Evolutionary conservation across 1,140 invertebrate species (phyloP).

Genomic region (Drosophila pachea): DNA sequence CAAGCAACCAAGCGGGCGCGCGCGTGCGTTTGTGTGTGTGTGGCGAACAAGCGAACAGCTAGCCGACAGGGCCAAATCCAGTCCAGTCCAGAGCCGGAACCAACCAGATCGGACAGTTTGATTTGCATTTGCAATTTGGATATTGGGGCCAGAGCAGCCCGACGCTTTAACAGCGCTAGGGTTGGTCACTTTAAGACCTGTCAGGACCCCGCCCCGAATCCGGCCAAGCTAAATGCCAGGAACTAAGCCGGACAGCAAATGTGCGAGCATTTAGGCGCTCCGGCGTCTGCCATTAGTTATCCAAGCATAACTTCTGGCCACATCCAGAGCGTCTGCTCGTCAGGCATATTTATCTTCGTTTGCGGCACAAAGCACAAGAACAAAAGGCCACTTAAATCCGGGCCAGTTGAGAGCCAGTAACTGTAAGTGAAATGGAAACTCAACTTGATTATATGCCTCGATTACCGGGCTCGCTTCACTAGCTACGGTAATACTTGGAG

Average conservation of each 20-base stretch:
- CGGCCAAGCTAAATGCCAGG: background rate
- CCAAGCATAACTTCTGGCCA: constrained; percentile 27
- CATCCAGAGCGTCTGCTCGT: background rate
- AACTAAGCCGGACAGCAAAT: constrained; percentile 6
- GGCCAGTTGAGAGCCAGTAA: constrained; percentile 1
- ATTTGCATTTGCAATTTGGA: constrained; percentile 44
- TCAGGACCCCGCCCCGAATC: background rate
- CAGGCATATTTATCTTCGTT: constrained; percentile 38
- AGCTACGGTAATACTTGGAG: constrained; percentile 12
- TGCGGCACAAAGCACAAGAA: constrained; percentile 17
- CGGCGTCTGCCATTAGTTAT: constrained; percentile 33
- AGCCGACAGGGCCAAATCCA: constrained; percentile 4
- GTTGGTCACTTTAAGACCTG: constrained; percentile 12
- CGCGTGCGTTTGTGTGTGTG: background rate
- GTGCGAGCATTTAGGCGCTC: constrained; percentile 5
- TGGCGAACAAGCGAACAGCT: background rate
- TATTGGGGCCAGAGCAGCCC: constrained; percentile 33
- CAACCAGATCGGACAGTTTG: constrained; percentile 35
- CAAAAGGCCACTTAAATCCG: constrained; percentile 20
- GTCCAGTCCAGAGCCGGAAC: constrained; percentile 16
- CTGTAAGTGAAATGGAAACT: constrained; percentile 10
- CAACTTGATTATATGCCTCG: constrained; percentile 15
- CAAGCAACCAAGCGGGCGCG: constrained; percentile 10
- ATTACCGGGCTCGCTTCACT: constrained; percentile 10
- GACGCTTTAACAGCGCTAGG: constrained; percentile 13